Base-by-base conservation (phyloP, 2,888 invertebrate genomes). In the Stratiomys singularior region DNA sequence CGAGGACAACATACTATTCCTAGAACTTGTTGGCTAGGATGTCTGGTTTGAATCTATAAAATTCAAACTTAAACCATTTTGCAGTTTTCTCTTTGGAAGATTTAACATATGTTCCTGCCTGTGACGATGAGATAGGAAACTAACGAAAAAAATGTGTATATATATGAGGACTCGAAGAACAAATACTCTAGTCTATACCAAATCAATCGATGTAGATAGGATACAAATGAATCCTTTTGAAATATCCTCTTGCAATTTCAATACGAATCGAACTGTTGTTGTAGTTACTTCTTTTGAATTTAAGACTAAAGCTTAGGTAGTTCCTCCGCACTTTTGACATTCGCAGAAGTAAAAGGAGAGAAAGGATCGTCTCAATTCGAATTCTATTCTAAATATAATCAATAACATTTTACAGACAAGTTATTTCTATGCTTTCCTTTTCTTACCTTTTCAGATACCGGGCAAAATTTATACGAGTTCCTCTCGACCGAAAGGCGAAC, bases 331-430 rank as follows among this genome's bases (percentile, higher is more conserved):
- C 9, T 9, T 9, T 37, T n/a, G n/a, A n/a, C n/a, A n/a, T n/a
- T n/a, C n/a, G n/a, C n/a, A n/a, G n/a, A n/a, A n/a, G n/a, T n/a
- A n/a, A n/a, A n/a, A n/a, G n/a, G n/a, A n/a, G n/a, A n/a, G n/a
- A n/a, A n/a, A n/a, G n/a, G n/a, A n/a, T n/a, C n/a, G n/a, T 37
- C 37, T 37, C 63, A 9, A 13, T 63, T 2, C 63, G 2, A 27
- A 23, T 63, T 27, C 15, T 28, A 9, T 11, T 28, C 37, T 2
- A 5, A 37, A 44, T 28, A 30, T 30, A 30, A 44, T 66, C 66
- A 28, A 66, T 66, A 66, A 15, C 30, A 37, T 66, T 66, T 66
- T 66, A 66, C 66, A 28, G 66, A 66, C 28, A 13, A 64, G 37
- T 37, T 37, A 64, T n/a, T 37, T 21, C 25, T 25, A 11, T 52